Evolutionary conservation across 2,888 invertebrate genomes (phyloP), one percentile per base, ranked within the genome.

Genomic region (Microctonus hyperodae): DNA sequence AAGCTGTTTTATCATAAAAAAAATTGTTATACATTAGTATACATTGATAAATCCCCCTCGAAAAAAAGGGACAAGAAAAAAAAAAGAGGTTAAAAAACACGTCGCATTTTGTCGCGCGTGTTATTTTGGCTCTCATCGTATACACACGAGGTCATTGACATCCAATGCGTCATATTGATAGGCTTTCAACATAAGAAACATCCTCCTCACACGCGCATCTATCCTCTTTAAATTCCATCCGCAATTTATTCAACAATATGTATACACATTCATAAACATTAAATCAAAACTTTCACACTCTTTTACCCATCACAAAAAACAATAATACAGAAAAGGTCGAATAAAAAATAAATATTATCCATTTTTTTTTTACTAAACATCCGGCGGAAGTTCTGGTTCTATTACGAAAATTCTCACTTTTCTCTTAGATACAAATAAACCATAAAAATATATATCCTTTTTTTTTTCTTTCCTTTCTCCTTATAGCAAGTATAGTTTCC

Each of bases 311-410:
- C 16, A 16, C 5, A 20, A 44, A 44, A 44, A 7, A 44, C n/a
- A 44, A n/a, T 44, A 16, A 16, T 44, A 44, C 7, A 6, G 2
- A 44, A 44, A 31, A 55, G 55, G 1, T 31, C n/a, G 31, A n/a
- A 6, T n/a, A 20, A 55, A 55, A 28, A n/a, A n/a, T 16, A 33
- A 28, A 28, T 10, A 28, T n/a, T 28, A 55, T 16, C 31, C n/a
- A 33, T 55, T 11, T 55, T 55, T 31, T 33, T 31, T 28, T 64
- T 44, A 23, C 28, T 55, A 37, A 11, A 28, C 40, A 55, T 63
- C 55, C 55, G 53, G 28, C 55, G 53, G 53, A 55, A 63, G 23
- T n/a, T 31, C 25, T 25, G 40, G n/a, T 33, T 23, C 25, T 44
- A 51, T 62, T 51, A 13, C 28, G 9, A 16, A 44, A 16, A 22